Percentiles rank a stretch among this genome's conserved stretches.
phyloP scores from a whole-genome alignment of 2,888 invertebrate genomes.

The Hyposoter dolosus region DNA sequence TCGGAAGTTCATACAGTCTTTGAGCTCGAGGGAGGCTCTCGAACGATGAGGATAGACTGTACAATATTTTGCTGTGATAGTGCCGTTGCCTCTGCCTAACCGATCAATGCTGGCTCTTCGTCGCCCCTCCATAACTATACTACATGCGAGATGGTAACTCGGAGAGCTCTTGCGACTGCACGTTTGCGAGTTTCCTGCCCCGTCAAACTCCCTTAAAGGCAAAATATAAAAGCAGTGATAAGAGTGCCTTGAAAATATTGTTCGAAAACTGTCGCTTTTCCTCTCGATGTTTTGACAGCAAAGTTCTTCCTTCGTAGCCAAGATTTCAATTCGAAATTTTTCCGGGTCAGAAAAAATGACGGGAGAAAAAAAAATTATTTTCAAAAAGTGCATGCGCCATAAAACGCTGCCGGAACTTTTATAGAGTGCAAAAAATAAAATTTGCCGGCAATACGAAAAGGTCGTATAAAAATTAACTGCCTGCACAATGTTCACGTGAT shows the following conservation, averaged over 20 bases:
- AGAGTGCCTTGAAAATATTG: not conserved
- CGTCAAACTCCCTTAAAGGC: slow-evolving; percentile 14
- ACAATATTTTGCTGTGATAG: slow-evolving; percentile 40
- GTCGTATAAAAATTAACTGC: not conserved
- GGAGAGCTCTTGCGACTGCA: slow-evolving; percentile 27
- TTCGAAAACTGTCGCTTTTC: slow-evolving; percentile 3
- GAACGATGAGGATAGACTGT: slow-evolving; percentile 19
- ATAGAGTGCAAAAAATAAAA: not conserved
- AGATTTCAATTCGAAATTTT: not conserved
- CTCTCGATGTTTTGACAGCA: not conserved
- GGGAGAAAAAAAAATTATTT: too few relatives aligned
- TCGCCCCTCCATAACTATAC: slow-evolving; percentile 20
- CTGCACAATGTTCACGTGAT: not conserved
- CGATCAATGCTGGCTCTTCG: slow-evolving; percentile 74
- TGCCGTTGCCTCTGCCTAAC: slow-evolving; percentile 59
- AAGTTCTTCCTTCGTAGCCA: not conserved
- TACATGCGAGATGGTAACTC: slow-evolving; percentile 24
- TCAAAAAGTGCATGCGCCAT: too few relatives aligned
- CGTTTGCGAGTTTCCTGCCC: slow-evolving; percentile 39
- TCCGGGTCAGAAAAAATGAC: too few relatives aligned
- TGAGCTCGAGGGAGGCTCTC: slow-evolving; percentile 64
- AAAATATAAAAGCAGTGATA: not conserved
- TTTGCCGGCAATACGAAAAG: not conserved
- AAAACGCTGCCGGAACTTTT: not conserved
- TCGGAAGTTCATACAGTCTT: slow-evolving; percentile 57